These are phyloP conservation scores for Ctenochaetus hawaiiensis DNA, from an alignment of 2,797 vertebrate species.

Conservation along the genomic window DNA sequence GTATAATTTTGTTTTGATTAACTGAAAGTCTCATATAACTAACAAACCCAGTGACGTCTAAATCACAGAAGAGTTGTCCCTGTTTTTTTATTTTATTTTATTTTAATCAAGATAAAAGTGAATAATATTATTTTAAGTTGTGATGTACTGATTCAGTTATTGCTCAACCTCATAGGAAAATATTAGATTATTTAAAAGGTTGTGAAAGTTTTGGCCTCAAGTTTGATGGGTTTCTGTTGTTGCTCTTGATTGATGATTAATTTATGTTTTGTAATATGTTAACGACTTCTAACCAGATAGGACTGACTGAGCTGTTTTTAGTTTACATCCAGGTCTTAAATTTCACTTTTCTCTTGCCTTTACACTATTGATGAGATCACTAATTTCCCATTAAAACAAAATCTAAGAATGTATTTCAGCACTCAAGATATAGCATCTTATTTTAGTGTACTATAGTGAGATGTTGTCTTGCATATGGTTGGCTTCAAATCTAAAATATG, in stretches of 20 bases:
- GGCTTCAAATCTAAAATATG: constrained; percentile 6
- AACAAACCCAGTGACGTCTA: constrained; percentile 25
- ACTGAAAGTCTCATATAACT: constrained; percentile 44
- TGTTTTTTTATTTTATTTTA: background rate
- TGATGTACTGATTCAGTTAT: constrained; percentile 27
- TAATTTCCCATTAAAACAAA: constrained; percentile 37
- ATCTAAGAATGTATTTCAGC: constrained; percentile 72
- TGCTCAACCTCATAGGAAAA: constrained; percentile 14
- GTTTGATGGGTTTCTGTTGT: constrained; percentile 43
- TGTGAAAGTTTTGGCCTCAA: constrained; percentile 62
- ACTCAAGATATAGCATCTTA: constrained; percentile 51
- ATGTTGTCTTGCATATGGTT: constrained; percentile 32
- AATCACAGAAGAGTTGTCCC: constrained; percentile 18
- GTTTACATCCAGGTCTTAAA: constrained; percentile 60
- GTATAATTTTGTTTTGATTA: constrained; percentile 22
- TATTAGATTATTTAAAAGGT: constrained; percentile 45
- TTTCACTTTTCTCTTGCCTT: constrained; percentile 59
- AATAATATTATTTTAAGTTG: constrained; percentile 27
- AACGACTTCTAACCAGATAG: constrained; percentile 17
- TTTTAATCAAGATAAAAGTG: background rate
- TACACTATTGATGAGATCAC: constrained; percentile 14
- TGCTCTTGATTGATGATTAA: constrained; percentile 8
- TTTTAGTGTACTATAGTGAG: constrained; percentile 33
- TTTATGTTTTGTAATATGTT: constrained; percentile 36
- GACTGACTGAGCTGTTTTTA: constrained; percentile 32